These are phyloP conservation scores for Drosophila eohydei DNA, from an alignment of 2,888 invertebrate genomes.

Conservation along the genomic window DNA sequence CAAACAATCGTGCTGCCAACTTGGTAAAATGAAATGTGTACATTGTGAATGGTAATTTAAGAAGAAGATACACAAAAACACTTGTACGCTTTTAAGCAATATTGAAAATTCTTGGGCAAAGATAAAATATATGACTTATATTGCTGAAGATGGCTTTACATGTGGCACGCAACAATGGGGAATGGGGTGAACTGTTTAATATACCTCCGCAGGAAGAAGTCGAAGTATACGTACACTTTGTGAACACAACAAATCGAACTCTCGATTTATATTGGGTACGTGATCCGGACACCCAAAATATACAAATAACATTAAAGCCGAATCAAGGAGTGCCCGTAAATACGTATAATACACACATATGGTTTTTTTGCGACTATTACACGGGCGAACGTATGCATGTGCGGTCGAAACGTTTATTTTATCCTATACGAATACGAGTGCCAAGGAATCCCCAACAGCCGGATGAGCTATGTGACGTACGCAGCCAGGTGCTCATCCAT, in stretches of 20 bases:
- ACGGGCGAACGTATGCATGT: constrained; percentile 89
- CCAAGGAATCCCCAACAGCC: constrained; percentile 69
- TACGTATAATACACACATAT: constrained; percentile 92
- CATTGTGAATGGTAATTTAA: background rate
- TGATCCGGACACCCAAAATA: constrained; percentile 88
- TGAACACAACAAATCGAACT: constrained; percentile 86
- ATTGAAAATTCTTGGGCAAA: constrained; percentile 7
- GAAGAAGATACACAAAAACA: constrained; percentile 36
- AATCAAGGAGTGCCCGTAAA: constrained; percentile 86
- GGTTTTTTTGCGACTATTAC: constrained; percentile 91
- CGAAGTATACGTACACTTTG: constrained; percentile 87
- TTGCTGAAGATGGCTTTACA: constrained; percentile 52
- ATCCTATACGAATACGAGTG: constrained; percentile 83
- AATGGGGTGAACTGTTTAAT: constrained; percentile 25
- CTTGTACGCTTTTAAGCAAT: constrained; percentile 28
- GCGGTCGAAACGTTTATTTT: constrained; percentile 85
- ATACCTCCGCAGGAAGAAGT: constrained; percentile 41
- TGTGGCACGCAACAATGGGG: constrained; percentile 31
- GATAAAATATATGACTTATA: background rate
- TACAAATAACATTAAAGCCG: constrained; percentile 87
- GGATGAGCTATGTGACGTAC: constrained; percentile 60
- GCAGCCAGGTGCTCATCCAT: constrained; percentile 71
- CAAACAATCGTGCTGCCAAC: constrained; percentile 29
- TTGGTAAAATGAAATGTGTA: background rate
- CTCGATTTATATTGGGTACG: constrained; percentile 89